These are phyloP conservation scores for Trachemys scripta DNA, from an alignment of 2,113 vertebrate species.

Conservation along the genomic window DNA sequence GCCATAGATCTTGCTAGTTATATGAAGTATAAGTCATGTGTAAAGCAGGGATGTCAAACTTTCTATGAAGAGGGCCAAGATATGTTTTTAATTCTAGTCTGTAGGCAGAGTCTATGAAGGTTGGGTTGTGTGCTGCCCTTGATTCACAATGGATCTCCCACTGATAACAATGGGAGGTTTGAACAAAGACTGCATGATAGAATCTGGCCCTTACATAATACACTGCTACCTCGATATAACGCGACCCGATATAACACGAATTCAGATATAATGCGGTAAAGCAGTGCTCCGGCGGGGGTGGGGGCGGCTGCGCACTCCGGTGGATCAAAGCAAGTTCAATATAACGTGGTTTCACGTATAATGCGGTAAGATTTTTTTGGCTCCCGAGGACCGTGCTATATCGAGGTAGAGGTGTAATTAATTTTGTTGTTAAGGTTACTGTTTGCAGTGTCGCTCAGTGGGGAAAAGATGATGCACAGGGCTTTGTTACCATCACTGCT, in stretches of 20 bases:
- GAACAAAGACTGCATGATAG: not conserved
- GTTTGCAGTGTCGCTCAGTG: not conserved
- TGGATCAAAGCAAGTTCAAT: too few relatives aligned
- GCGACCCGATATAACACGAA: too few relatives aligned
- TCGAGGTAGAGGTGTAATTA: too few relatives aligned
- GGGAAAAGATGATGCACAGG: not conserved
- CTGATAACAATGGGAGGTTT: not conserved
- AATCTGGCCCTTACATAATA: not conserved
- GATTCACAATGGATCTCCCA: not conserved
- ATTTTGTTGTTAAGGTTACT: not conserved
- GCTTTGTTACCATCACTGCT: not conserved
- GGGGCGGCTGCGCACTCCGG: too few relatives aligned
- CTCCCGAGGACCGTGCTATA: too few relatives aligned
- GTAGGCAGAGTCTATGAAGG: not conserved
- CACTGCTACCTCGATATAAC: too few relatives aligned
- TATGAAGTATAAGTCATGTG: not conserved
- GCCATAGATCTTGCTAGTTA: constrained; percentile 4
- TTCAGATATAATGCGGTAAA: too few relatives aligned
- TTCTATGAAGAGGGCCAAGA: constrained; percentile 25
- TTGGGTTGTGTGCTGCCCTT: not conserved
- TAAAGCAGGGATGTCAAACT: not conserved
- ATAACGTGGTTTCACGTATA: too few relatives aligned
- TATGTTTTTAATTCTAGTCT: not conserved
- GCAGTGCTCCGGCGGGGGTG: too few relatives aligned
- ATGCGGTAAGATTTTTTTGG: too few relatives aligned